Evolutionary conservation across 1,140 invertebrate species (phyloP).

Genomic region (Sweltsa coloradensis): DNA sequence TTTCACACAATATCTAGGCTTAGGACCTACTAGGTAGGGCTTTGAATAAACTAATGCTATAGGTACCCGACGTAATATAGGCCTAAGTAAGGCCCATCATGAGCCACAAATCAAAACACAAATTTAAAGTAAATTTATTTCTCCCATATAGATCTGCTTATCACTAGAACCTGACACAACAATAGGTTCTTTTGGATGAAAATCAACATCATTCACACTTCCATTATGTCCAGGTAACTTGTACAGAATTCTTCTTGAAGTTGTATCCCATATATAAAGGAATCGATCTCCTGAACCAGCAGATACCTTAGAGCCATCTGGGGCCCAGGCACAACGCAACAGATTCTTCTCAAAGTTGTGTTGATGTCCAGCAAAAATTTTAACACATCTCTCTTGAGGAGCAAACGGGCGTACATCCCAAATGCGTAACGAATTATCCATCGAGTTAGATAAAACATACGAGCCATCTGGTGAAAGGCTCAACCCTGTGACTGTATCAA

Average conservation of each 20-base stretch:
- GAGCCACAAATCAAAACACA: too few species aligned
- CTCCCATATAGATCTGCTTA: conserved; percentile 91
- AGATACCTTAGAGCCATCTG: conserved; percentile 70
- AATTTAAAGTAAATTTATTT: too few species aligned
- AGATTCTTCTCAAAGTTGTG: conserved; percentile 98
- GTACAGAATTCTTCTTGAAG: conserved; percentile 79
- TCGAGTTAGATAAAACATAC: conserved; percentile 88
- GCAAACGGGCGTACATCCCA: conserved; percentile 61
- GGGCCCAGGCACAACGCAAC: conserved; percentile 77
- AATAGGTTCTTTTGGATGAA: conserved; percentile 92
- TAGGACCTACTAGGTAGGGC: too few species aligned
- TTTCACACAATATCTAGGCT: too few species aligned
- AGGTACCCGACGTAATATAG: too few species aligned
- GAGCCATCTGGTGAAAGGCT: conserved; percentile 89
- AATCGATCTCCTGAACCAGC: conserved; percentile 91
- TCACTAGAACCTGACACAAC: conserved; percentile 88
- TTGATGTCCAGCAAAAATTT: conserved; percentile 86
- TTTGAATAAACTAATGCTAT: too few species aligned
- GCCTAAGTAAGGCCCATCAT: too few species aligned
- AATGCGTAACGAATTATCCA: conserved; percentile 82
- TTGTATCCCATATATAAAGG: conserved; percentile 96
- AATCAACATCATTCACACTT: conserved; percentile 92
- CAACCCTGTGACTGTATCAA: conserved; percentile 90
- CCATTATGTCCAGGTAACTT: conserved; percentile 97
- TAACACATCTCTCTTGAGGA: conserved; percentile 84